Base-by-base conservation (phyloP, 2,888 invertebrate genomes). In the Pristionchus mayeri region DNA sequence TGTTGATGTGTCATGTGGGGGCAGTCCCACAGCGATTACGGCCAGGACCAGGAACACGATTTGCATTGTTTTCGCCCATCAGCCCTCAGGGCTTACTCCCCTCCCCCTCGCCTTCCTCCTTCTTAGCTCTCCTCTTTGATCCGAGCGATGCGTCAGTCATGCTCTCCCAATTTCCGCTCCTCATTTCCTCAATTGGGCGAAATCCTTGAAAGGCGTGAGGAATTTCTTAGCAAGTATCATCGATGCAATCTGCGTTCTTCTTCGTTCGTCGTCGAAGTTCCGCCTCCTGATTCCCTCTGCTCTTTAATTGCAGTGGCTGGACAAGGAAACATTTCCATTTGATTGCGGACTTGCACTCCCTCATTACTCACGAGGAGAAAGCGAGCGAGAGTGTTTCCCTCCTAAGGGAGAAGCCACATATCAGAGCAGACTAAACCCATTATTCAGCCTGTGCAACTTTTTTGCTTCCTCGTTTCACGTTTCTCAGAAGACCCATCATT, bases 141-240 rank as follows among this genome's bases (percentile, higher is more conserved):
- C 76, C 44, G 44, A 76, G 50, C 37, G n/a, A 63, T 13, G 63
- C 7, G 54, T 57, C 54, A 11, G 63, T 63, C 63, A 63, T 63
- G 63, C 63, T 63, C 63, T 63, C 4, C 34, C 34, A 63, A 63
- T 63, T 63, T 63, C 63, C 63, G 63, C 6, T 34, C 63, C 34
- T 63, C 63, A 63, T 63, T 63, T 63, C 63, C 63, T 63, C 63
- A 63, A 30, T 63, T 34, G 63, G 44, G n/a, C 7, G 60, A 27
- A 63, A 63, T 30, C 63, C 63, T 11, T 34, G 34, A 63, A 63
- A 34, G 63, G 13, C 16, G 30, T 18, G 34, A 63, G 3, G 63
- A 63, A 63, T 30, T 1, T 24, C 57, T 21, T n/a, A 11, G 57
- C 9, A 54, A 54, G 6, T 44, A 44, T 6, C 7, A 34, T n/a